phyloP scores from a whole-genome alignment of 2,888 invertebrate species.

The Rotaria socialis region DNA sequence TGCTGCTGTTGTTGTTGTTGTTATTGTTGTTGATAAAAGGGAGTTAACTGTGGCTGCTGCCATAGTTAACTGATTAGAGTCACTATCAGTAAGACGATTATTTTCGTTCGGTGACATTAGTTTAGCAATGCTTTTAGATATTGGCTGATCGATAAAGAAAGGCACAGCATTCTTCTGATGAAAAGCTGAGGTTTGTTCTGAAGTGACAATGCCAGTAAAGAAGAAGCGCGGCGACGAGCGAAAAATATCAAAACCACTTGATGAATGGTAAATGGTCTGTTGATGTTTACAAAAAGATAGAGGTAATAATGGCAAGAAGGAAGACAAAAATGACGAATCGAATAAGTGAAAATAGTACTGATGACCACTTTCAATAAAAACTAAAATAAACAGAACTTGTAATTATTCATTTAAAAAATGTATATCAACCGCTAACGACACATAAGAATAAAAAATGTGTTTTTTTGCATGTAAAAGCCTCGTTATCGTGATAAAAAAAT shows the following conservation, averaged over 20 bases:
- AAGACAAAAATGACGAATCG: background rate
- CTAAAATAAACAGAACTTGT: too few relatives aligned
- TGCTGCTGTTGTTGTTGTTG: too few relatives aligned
- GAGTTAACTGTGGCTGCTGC: background rate
- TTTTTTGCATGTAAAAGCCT: background rate
- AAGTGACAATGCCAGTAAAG: background rate
- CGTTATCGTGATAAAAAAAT: background rate
- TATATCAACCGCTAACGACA: too few relatives aligned
- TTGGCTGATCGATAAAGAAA: background rate
- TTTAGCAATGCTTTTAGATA: background rate
- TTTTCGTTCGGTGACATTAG: slow-evolving; percentile 7
- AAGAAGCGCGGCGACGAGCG: background rate
- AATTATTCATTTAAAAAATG: too few relatives aligned
- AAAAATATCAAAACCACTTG: slow-evolving; percentile 13
- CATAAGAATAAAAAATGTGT: too few relatives aligned
- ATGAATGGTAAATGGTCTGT: background rate
- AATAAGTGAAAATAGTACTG: background rate
- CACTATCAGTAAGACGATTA: background rate
- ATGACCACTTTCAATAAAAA: background rate
- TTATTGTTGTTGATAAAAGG: background rate
- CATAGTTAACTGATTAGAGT: background rate
- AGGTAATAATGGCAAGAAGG: background rate
- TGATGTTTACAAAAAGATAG: background rate
- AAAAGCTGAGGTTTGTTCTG: background rate
- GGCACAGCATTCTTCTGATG: background rate